Base-by-base conservation (phyloP, 2,888 invertebrate genomes). In the Orchesellides sinensis region DNA sequence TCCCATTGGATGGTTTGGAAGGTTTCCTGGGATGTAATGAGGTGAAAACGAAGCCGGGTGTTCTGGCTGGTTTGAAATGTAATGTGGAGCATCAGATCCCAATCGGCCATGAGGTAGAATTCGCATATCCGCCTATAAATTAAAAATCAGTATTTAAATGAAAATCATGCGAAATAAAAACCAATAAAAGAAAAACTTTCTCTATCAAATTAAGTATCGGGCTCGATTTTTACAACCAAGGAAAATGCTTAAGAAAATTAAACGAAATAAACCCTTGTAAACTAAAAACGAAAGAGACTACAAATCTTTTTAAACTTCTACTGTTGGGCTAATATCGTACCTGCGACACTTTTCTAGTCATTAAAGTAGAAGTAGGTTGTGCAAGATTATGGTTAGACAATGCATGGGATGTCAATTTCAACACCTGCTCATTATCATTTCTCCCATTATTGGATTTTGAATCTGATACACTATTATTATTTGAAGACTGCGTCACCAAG, bases 71-170 rank as follows among this genome's bases (percentile, higher is more conserved):
- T 21, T 77, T 61, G 78, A 52, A 61, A 85, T 81, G 56, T 82
- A 86, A 80, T 83, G 86, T 25, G 83, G 66, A 25, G 69, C 45
- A 10, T 84, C 84, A 12, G 80, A 27, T 27, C 68, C 65, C 29
- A 73, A 79, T 17, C 84, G 82, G 0, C 69, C 69, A 49, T 79
- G 80, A 56, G 81, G 66, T 35, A 83, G 54, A 40, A 78, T 40
- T 32, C 85, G 80, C 75, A 84, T 79, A 23, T 85, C 87, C 56
- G 75, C 83, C 86, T 84, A 61, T n/a, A 68, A 83, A n/a, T 69
- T 49, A 75, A 17, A 47, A 47, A 63, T 40, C 56, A 61, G 10
- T 78, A 59, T 61, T 21, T 69, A 49, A 65, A 45, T n/a, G n/a
- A n/a, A n/a, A n/a, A n/a, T n/a, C n/a, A n/a, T n/a, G n/a, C n/a